Evolutionary conservation across 2,113 vertebrate species (phyloP).

Genomic region (Stegastes partitus): DNA sequence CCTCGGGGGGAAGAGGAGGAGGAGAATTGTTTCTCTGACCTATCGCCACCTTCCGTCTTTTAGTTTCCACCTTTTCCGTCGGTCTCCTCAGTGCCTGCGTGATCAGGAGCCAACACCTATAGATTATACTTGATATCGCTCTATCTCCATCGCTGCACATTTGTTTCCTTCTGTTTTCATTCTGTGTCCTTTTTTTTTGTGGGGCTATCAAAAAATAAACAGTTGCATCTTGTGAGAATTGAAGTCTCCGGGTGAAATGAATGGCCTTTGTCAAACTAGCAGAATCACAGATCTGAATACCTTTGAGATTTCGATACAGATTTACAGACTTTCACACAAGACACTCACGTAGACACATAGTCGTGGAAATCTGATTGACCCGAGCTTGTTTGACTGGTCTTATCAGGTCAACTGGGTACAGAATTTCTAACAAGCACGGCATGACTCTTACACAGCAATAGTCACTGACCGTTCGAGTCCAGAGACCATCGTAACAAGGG

Average conservation of each 20-base stretch:
- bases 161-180: slow-evolving; percentile 7
- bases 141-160: slow-evolving; percentile 16
- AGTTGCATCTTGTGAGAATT: neutral
- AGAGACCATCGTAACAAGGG: neutral
- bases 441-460: neutral
- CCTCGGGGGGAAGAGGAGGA: neutral
- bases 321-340: neutral
- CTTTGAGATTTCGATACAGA: neutral
- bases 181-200: neutral
- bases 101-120: neutral
- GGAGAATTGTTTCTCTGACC: slow-evolving; percentile 13
- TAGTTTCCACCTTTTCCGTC: slow-evolving; percentile 18
- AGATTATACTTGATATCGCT: neutral
- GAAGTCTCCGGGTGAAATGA: neutral
- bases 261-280: slow-evolving; percentile 1
- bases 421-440: neutral
- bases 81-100: neutral
- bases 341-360: neutral
- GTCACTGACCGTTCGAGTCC: too few species aligned
- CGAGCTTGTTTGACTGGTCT: neutral
- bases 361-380: neutral
- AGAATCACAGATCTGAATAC: neutral
- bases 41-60: slow-evolving; percentile 10
- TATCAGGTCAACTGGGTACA: neutral
- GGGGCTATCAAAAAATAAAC: neutral